Evolutionary conservation across 2,888 invertebrate genomes (phyloP).

Genomic region (Drosophila meridiana): DNA sequence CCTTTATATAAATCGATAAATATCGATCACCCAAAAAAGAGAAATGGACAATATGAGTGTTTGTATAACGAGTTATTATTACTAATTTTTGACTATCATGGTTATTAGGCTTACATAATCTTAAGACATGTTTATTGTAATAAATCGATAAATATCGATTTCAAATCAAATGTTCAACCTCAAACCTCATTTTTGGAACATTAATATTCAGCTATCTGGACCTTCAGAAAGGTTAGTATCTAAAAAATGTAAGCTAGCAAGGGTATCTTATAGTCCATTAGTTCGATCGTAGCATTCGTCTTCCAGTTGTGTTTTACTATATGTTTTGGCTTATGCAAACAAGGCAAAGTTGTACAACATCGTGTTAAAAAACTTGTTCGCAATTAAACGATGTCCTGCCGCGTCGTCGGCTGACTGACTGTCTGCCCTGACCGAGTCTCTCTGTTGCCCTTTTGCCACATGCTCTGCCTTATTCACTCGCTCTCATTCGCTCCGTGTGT

Average conservation of each 20-base stretch:
- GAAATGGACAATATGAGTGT: not conserved
- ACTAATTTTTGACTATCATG: not conserved
- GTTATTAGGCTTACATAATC: not conserved
- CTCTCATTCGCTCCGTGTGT: not conserved
- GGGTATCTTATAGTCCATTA: conserved; percentile 9
- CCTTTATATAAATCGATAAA: not conserved
- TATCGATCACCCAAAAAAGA: not conserved
- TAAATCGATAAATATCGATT: not conserved
- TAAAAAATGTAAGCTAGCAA: not conserved
- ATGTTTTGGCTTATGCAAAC: conserved; percentile 68
- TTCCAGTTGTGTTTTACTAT: conserved; percentile 11
- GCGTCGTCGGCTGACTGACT: conserved; percentile 76
- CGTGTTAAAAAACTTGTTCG: conserved; percentile 85
- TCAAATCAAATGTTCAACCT: not conserved
- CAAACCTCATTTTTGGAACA: not conserved
- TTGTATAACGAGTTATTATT: not conserved
- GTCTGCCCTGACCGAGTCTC: conserved; percentile 59
- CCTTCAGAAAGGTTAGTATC: not conserved
- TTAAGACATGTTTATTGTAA: not conserved
- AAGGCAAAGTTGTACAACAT: conserved; percentile 80
- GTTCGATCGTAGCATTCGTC: too few species aligned
- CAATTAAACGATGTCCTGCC: conserved; percentile 85
- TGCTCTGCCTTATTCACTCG: conserved; percentile 1
- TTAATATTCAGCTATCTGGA: not conserved
- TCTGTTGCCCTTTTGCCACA: conserved; percentile 16